Conservation (phyloP, 2,113 vertebrate species). For the Elephas maximus region DNA sequence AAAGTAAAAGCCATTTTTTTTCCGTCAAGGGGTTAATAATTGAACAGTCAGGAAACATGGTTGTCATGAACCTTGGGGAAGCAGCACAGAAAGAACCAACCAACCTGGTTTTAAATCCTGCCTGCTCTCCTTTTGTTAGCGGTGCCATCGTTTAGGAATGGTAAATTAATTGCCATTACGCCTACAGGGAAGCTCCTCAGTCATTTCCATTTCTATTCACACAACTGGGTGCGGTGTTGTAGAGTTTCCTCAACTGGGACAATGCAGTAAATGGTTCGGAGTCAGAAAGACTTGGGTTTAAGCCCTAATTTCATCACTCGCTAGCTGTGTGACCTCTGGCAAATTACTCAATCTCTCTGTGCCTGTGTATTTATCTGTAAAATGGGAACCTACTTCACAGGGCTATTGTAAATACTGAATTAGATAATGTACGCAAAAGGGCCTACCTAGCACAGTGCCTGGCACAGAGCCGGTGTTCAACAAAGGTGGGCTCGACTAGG, state of each 20-base stretch:
- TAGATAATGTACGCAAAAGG: background rate
- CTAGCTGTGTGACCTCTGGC: background rate
- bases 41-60: background rate
- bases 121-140: background rate
- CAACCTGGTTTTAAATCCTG: background rate
- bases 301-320: background rate
- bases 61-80: background rate
- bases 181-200: background rate
- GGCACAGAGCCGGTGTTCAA: background rate
- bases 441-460: background rate
- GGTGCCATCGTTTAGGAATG: background rate
- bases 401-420: background rate
- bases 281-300: background rate
- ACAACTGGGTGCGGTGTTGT: background rate
- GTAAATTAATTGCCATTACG: background rate
- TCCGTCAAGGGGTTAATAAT: background rate
- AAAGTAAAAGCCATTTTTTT: background rate
- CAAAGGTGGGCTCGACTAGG: background rate
- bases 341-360: background rate
- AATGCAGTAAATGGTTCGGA: background rate
- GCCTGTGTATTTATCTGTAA: background rate
- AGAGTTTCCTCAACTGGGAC: conserved; percentile 1
- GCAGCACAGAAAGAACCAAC: background rate
- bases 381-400: background rate
- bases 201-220: background rate